phyloP scores from a whole-genome alignment of 2,797 vertebrate genomes.

The Microctenopoma stevenorrisi region DNA sequence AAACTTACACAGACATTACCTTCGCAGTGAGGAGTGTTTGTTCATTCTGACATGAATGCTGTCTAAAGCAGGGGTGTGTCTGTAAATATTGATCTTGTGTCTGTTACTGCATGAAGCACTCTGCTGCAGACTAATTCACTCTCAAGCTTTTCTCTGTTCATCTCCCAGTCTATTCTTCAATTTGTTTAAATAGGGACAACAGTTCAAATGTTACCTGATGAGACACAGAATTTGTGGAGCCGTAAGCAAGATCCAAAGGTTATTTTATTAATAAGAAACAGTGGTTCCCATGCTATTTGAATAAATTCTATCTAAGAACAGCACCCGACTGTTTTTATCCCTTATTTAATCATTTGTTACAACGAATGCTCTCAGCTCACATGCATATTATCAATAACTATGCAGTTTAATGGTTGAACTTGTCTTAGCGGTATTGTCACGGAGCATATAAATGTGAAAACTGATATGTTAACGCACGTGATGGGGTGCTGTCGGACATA shows the following conservation, averaged over 20 bases:
- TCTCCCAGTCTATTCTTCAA: slow-evolving; percentile 60
- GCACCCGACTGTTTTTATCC: neutral
- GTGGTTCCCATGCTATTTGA: neutral
- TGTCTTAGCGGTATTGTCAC: slow-evolving; percentile 44
- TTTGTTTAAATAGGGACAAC: slow-evolving; percentile 64
- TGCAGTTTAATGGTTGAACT: slow-evolving; percentile 37
- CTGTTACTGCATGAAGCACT: slow-evolving; percentile 66
- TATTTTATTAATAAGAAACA: slow-evolving; percentile 7
- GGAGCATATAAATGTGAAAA: slow-evolving; percentile 49
- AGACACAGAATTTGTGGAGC: slow-evolving; percentile 31
- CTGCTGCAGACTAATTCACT: slow-evolving; percentile 61
- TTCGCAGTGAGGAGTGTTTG: slow-evolving; percentile 68
- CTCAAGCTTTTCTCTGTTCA: slow-evolving; percentile 49
- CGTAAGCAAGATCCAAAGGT: slow-evolving; percentile 13
- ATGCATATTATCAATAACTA: slow-evolving; percentile 27
- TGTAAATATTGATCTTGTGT: slow-evolving; percentile 82
- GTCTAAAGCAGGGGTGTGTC: slow-evolving; percentile 77
- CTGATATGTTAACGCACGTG: slow-evolving; percentile 59
- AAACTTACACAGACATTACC: slow-evolving; percentile 56
- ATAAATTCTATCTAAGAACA: slow-evolving; percentile 9
- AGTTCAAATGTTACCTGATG: slow-evolving; percentile 57
- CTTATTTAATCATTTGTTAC: slow-evolving; percentile 21
- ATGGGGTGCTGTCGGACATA: slow-evolving; percentile 45
- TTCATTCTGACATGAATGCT: slow-evolving; percentile 77
- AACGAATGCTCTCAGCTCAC: slow-evolving; percentile 1